Conservation (phyloP, 2,888 invertebrate genomes). For the Morpho deidamia region DNA sequence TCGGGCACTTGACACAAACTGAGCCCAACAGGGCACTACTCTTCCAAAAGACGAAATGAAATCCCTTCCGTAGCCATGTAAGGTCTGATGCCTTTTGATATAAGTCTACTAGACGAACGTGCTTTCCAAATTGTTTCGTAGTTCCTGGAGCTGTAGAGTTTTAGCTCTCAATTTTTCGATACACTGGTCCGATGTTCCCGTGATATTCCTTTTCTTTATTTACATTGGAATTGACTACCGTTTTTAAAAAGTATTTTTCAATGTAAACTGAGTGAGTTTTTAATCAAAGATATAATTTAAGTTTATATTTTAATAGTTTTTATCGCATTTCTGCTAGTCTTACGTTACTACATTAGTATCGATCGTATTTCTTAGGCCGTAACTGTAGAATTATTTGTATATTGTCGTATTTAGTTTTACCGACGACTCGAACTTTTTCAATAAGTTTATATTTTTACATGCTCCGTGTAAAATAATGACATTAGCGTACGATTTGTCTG, state of each 20-base stretch:
- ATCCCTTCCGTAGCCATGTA: constrained; percentile 45
- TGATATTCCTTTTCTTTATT: constrained; percentile 55
- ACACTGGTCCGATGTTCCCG: constrained; percentile 46
- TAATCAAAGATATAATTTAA: constrained; percentile 76
- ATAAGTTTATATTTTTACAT: constrained; percentile 52
- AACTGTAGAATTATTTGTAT: constrained; percentile 67
- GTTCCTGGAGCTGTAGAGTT: constrained; percentile 54
- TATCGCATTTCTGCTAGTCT: constrained; percentile 78
- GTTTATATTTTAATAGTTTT: constrained; percentile 70
- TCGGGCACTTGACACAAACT: constrained; percentile 71
- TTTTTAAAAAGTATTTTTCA: constrained; percentile 58
- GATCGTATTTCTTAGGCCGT: constrained; percentile 60
- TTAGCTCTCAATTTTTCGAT: constrained; percentile 31
- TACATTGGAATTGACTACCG: constrained; percentile 66
- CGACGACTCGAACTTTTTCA: constrained; percentile 47
- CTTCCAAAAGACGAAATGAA: constrained; percentile 36
- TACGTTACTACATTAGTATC: constrained; percentile 69
- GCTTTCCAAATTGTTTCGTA: constrained; percentile 59
- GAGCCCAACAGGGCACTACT: constrained; percentile 31
- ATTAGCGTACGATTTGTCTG: constrained; percentile 60
- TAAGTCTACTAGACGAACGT: constrained; percentile 37
- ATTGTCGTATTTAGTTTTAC: constrained; percentile 64
- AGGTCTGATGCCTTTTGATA: constrained; percentile 42
- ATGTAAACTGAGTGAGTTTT: constrained; percentile 71
- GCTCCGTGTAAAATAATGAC: constrained; percentile 58